Evolutionary conservation across 2,797 vertebrate species (phyloP), one percentile per base, ranked within the genome.

Genomic region (Gobio occitaniae): DNA sequence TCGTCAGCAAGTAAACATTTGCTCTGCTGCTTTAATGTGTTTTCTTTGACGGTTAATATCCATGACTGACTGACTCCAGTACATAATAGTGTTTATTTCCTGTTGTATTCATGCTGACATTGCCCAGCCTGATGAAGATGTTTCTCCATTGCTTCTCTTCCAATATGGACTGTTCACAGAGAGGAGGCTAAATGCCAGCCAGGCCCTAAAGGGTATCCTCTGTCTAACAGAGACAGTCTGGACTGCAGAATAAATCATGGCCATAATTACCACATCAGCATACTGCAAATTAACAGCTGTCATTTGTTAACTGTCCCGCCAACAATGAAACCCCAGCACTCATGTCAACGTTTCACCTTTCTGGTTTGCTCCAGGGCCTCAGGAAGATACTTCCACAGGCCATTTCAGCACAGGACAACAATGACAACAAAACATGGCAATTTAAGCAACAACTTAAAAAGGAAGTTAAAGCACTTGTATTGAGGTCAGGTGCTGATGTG

Each of bases 211-310:
- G 78, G 38, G 48, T 78, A 74, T 70, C 56, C 71, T 59, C 59
- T 69, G 77, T 74, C 41, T 77, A 78, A 78, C 25, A 15, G 32
- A 83, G 83, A 72, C 72, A 78, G 81, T 82, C 78, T 78, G 71
- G 78, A 65, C 59, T 12, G 21, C 41, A 76, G 75, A 71, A 80
- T 54, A 50, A 81, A 61, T 85, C 81, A 84, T 44, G 65, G 21
- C 56, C 48, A 63, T 86, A 63, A 80, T 87, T 86, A 88, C 61
- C 82, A 81, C 79, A 84, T 86, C 87, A 86, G 74, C 84, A 74
- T 80, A 68, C 77, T 84, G 84, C 48, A 66, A 87, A 84, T 86
- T 84, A 87, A 44, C 82, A 80, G 74, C 78, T 87, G 75, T 59
- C 82, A 69, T 88, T 86, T 83, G 80, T 86, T 84, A 76, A 79